Base-by-base conservation (phyloP, 1,140 invertebrate species). In the Pollicipes pollicipes region DNA sequence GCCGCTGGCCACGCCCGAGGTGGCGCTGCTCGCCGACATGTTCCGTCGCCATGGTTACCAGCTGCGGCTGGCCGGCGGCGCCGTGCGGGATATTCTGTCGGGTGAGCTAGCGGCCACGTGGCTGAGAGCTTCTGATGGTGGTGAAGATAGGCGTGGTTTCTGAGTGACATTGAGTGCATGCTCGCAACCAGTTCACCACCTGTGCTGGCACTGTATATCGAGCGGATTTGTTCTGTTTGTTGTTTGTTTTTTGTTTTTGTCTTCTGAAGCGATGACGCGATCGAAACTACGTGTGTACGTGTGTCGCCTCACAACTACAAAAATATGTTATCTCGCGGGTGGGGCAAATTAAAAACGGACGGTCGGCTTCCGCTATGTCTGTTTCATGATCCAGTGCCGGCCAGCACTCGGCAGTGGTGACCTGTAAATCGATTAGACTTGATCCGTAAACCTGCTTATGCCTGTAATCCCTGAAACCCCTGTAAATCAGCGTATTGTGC, bases 141-240 rank as follows among this genome's bases (percentile, higher is more conserved):
- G 97, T 97, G 8, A 99, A 99, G 83, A 98, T 99, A 95, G 97
- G 95, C 80, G 83, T 88, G 70, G 93, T 99, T 86, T 98, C 98
- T 78, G 85, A 80, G 2, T 81, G 84, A 68, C 93, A 97, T 83
- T 82, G 88, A 69, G 84, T 98, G 28, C 82, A 95, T 75, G 90
- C 97, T 88, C 88, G 99, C 24, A 97, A 99, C 80, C 83, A 83
- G 31, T 93, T 88, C 75, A 97, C 97, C 21, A 94, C 98, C 80
- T 93, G 90, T 76, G 97, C 99, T 85, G 97, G 97, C 0, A 99
- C 97, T 3, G 90, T 99, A 69, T 98, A n/a, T n/a, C n/a, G n/a
- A n/a, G n/a, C n/a, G n/a, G n/a, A n/a, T n/a, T n/a, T n/a, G n/a
- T n/a, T n/a, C n/a, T n/a, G n/a, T n/a, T n/a, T n/a, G n/a, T n/a